Evolutionary conservation across 2,113 vertebrate genomes (phyloP), one percentile per base, ranked within the genome.

Genomic region (Solenodon paradoxus): DNA sequence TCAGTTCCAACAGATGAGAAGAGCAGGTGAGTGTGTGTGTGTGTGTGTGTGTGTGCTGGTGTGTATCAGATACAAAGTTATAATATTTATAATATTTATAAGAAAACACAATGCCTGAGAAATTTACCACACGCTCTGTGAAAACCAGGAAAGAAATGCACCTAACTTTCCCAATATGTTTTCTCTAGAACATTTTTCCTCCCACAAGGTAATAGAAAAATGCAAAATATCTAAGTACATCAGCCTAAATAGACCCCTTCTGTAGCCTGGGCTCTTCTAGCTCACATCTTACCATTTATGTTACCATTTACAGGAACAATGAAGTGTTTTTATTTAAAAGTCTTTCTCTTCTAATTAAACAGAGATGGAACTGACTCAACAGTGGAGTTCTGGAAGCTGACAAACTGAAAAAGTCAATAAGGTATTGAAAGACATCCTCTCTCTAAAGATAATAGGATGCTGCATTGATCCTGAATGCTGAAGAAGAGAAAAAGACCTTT

Each of bases 371-470:
- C 84, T 71, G 88, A 96, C 72, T 96, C 88, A 97, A 95, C 96
- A 96, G 84, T 91, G 47, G 55, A 95, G 80, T 95, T 92, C 90
- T 66, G 45, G 80, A 95, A 96, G 89, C 68, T 86, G 91, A 95
- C 95, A 96, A 94, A 78, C 72, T 79, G 86, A 95, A 94, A 96
- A 92, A 94, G 95, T 97, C 96, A 91, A 92, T 97, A 96, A 96
- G 79, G 87, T 94, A 75, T 80, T 89, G 69, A 95, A 95, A 92
- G 83, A 72, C 72, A 93, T 40, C 79, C 57, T 96, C 90, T 96
- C 81, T 94, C 71, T 82, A 88, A 92, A 90, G 81, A 85, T 94
- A 90, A 38, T 92, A 85, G 85, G 77, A 92, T 81, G 77, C 75
- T 82, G 38, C 88, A 95, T 92, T 75, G 93, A 97, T 97, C 90